Evolutionary conservation across 2,113 vertebrate genomes (phyloP).

Genomic region (Macquaria australasica): DNA sequence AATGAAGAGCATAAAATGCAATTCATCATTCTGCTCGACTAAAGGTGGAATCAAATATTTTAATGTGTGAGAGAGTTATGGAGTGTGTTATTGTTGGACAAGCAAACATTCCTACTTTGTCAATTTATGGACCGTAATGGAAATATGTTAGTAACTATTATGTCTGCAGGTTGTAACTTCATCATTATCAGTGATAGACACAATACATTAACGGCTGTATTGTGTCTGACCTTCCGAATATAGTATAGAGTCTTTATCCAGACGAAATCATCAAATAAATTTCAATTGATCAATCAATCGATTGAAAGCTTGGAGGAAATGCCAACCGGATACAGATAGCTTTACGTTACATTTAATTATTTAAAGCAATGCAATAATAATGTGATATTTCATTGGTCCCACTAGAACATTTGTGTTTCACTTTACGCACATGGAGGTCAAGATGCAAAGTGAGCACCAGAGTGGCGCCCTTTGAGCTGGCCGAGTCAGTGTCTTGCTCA

Average conservation of each 20-base stretch:
- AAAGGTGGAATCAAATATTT: constrained; percentile 67
- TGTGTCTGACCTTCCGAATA: neutral
- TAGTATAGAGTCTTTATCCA: neutral
- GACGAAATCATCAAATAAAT: neutral
- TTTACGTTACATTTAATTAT: constrained; percentile 31
- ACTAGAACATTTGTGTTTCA: constrained; percentile 11
- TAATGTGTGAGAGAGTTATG: constrained; percentile 39
- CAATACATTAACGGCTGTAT: neutral
- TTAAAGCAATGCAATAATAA: constrained; percentile 17
- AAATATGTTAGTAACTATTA: constrained; percentile 24
- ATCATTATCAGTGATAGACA: neutral
- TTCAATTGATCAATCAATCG: neutral
- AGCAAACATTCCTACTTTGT: constrained; percentile 29
- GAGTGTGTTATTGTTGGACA: constrained; percentile 8
- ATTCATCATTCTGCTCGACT: constrained; percentile 69
- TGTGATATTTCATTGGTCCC: constrained; percentile 35
- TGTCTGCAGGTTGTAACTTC: constrained; percentile 14
- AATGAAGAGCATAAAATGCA: constrained; percentile 64
- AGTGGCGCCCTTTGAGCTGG: neutral
- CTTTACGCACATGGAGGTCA: constrained; percentile 8
- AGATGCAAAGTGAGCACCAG: constrained; percentile 3
- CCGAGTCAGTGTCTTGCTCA: neutral
- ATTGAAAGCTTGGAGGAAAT: constrained; percentile 33
- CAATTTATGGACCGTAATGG: constrained; percentile 7
- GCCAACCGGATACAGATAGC: constrained; percentile 12